Conservation (phyloP, 2,113 vertebrate species). For the Butorides virescens region DNA sequence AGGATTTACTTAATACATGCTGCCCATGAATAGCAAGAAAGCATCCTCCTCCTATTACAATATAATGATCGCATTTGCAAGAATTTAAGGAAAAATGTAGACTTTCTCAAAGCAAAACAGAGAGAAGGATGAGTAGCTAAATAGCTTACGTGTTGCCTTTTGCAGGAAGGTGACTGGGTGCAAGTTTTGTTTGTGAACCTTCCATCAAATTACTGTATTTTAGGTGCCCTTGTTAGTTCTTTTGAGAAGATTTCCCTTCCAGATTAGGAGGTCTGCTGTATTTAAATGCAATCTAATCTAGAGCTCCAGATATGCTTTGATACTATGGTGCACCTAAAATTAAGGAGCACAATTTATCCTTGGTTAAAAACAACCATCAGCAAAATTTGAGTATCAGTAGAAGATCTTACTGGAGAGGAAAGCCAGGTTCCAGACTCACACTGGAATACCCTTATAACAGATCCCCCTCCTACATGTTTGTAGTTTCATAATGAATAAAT, state of each 20-base stretch:
- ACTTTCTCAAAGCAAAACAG: neutral
- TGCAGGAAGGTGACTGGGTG: neutral
- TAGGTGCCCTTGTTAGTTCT: neutral
- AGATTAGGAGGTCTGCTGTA: neutral
- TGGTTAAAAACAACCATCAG: neutral
- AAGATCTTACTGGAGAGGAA: neutral
- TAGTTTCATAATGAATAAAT: neutral
- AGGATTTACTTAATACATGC: neutral
- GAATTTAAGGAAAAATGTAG: neutral
- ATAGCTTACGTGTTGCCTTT: neutral
- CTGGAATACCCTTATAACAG: neutral
- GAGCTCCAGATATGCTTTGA: neutral
- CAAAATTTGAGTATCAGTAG: neutral
- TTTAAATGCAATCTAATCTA: neutral
- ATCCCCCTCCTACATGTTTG: accelerated
- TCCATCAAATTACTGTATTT: neutral
- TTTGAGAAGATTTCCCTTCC: neutral
- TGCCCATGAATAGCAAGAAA: neutral
- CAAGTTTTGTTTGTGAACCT: neutral
- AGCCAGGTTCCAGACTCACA: neutral
- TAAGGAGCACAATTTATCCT: neutral
- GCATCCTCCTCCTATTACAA: neutral
- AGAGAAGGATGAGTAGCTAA: neutral
- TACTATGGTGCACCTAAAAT: neutral
- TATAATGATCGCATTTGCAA: accelerated